Evolutionary conservation across 2,888 invertebrate genomes (phyloP).

Genomic region (Idaea straminata): DNA sequence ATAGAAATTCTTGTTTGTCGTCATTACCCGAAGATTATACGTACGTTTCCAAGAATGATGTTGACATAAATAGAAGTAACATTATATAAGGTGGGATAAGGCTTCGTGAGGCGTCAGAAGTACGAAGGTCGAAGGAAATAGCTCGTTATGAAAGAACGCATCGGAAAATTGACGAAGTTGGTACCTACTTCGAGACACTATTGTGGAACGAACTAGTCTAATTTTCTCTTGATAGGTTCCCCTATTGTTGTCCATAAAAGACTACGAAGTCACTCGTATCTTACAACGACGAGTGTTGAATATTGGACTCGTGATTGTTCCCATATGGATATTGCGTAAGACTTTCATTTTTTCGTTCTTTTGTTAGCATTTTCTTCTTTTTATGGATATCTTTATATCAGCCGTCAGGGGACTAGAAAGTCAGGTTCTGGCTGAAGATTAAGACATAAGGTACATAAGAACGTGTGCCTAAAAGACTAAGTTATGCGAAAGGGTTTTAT

Average conservation of each 20-base stretch:
- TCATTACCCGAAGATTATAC: not conserved
- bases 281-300: not conserved
- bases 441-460: not conserved
- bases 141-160: constrained; percentile 27
- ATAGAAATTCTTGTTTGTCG: not conserved
- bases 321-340: not conserved
- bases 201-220: not conserved
- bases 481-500: not conserved
- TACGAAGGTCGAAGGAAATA: constrained; percentile 34
- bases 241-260: not conserved
- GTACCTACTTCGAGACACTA: not conserved
- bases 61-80: constrained; percentile 29
- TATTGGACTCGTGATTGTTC: not conserved
- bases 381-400: not conserved
- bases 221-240: not conserved
- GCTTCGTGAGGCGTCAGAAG: constrained; percentile 34
- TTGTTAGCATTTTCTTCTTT: not conserved
- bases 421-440: not conserved
- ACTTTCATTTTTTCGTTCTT: not conserved
- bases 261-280: not conserved
- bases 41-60: constrained; percentile 18
- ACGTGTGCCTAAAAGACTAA: not conserved
- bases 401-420: not conserved
- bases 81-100: constrained; percentile 35
- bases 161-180: not conserved